Evolutionary conservation across 1,140 invertebrate species (phyloP).

Genomic region (Habropoda laboriosa): DNA sequence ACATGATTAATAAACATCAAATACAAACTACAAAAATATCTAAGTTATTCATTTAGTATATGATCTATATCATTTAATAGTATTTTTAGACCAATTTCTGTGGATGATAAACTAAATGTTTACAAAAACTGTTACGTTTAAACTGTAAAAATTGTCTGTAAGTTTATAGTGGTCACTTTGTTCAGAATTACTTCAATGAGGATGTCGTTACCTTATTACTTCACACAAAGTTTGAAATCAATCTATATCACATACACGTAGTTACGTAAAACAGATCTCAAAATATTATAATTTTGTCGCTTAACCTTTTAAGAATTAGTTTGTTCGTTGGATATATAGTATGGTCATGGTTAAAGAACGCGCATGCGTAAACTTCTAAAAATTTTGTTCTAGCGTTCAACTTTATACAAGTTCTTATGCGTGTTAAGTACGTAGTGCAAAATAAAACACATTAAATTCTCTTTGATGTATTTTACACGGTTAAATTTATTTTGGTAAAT

Average conservation of each 20-base stretch:
- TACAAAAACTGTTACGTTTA: neutral
- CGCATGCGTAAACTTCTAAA: conserved; percentile 26
- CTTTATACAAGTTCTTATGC: conserved; percentile 10
- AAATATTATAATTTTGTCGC: conserved; percentile 36
- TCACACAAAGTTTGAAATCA: neutral
- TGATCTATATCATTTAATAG: neutral
- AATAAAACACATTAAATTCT: neutral
- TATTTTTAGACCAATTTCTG: neutral
- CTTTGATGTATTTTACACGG: neutral
- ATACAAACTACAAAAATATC: neutral
- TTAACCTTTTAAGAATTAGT: conserved; percentile 41
- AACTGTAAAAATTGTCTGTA: neutral
- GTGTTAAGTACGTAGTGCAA: neutral
- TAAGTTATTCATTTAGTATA: neutral
- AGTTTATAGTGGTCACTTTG: neutral
- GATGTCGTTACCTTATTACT: conserved; percentile 11
- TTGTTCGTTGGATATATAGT: conserved; percentile 22
- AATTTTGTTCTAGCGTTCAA: conserved; percentile 31
- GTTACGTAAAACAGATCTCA: conserved; percentile 1
- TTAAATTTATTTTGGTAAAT: conserved; percentile 11
- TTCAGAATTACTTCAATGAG: neutral
- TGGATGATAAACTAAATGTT: neutral
- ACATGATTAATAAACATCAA: neutral
- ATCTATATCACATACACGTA: conserved; percentile 1
- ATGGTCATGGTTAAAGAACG: neutral